These are phyloP conservation scores for Sternotherus odoratus DNA, from an alignment of 2,797 vertebrate genomes.

Conservation along the genomic window DNA sequence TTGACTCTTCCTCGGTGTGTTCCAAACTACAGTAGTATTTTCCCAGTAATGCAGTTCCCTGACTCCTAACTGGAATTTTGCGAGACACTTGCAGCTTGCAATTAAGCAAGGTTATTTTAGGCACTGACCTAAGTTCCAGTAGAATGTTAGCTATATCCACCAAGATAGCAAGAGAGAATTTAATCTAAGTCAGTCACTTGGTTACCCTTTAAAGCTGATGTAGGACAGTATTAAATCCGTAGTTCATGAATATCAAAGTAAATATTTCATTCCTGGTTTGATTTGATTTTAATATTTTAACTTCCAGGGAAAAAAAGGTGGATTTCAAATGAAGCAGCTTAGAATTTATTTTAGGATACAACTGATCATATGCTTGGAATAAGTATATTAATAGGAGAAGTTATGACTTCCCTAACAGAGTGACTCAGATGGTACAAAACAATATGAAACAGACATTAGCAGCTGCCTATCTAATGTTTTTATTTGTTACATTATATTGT, in stretches of 20 bases:
- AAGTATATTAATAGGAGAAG: slow-evolving; percentile 69
- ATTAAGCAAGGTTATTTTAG: slow-evolving; percentile 91
- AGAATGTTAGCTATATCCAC: slow-evolving; percentile 80
- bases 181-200: slow-evolving; percentile 71
- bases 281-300: neutral
- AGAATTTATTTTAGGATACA: slow-evolving; percentile 54
- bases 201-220: slow-evolving; percentile 71
- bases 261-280: slow-evolving; percentile 6
- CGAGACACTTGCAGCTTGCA: slow-evolving; percentile 83
- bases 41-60: slow-evolving; percentile 72
- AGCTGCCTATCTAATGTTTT: neutral
- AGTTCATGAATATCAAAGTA: neutral
- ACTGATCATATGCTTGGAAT: slow-evolving; percentile 73
- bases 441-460: neutral
- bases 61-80: slow-evolving; percentile 82
- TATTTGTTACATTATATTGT: neutral
- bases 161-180: slow-evolving; percentile 73
- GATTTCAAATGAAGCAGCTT: slow-evolving; percentile 41
- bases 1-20: slow-evolving; percentile 44
- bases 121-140: slow-evolving; percentile 87
- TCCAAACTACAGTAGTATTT: slow-evolving; percentile 72
- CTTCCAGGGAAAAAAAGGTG: slow-evolving; percentile 39
- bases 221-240: neutral
- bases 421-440: slow-evolving; percentile 48
- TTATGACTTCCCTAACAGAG: slow-evolving; percentile 42